Percentiles rank a stretch among this genome's conserved stretches.
Evolutionary conservation across 2,113 vertebrate species (phyloP).

Genomic region (Pseudopodoces humilis): DNA sequence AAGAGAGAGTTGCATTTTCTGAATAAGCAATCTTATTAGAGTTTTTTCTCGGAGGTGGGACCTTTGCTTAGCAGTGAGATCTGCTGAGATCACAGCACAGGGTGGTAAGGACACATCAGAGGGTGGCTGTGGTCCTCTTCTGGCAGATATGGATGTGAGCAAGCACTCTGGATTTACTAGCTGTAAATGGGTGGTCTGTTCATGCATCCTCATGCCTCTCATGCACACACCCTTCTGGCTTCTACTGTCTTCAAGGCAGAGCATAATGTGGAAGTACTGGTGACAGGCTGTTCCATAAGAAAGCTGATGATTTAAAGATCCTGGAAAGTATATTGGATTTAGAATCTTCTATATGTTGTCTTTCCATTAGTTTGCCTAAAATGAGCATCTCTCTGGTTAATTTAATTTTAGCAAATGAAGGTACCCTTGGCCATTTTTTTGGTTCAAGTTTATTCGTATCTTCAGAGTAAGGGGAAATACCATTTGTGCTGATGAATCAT

Average conservation of each 20-base stretch:
- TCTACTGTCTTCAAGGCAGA: not conserved
- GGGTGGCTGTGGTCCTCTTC: not conserved
- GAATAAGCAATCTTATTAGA: not conserved
- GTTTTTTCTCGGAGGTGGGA: not conserved
- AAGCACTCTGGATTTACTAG: not conserved
- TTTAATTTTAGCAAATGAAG: not conserved
- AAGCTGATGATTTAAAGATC: not conserved
- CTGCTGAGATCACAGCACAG: not conserved
- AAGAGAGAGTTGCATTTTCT: not conserved
- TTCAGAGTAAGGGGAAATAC: not conserved
- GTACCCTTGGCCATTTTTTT: not conserved
- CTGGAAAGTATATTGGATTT: not conserved
- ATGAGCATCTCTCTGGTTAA: not conserved
- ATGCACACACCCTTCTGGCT: rapidly evolving
- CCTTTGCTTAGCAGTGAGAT: not conserved
- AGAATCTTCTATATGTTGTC: not conserved
- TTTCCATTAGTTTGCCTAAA: not conserved
- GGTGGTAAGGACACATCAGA: not conserved
- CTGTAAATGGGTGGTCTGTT: not conserved
- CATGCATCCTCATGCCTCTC: not conserved
- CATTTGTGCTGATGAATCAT: not conserved
- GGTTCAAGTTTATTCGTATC: not conserved
- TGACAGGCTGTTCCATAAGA: not conserved
- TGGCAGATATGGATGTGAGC: not conserved
- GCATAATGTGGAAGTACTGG: not conserved